These are phyloP conservation scores for Campodea augens DNA, from an alignment of 1,140 invertebrate species.

Conservation along the genomic window DNA sequence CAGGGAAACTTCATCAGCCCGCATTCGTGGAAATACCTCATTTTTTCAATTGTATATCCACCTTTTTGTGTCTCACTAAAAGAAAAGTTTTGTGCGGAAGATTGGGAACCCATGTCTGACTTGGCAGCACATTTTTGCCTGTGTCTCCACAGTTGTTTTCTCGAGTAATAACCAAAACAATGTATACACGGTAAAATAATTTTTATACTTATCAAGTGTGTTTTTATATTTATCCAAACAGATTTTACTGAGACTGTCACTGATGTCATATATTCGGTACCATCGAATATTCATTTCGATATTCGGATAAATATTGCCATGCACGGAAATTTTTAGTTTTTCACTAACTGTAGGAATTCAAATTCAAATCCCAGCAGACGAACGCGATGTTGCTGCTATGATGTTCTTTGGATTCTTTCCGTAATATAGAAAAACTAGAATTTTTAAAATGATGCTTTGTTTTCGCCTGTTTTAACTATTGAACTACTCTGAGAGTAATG, in stretches of 20 bases:
- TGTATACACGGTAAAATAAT: background rate
- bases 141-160: background rate
- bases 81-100: background rate
- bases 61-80: background rate
- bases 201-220: background rate
- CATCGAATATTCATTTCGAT: too few species aligned
- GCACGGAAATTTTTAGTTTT: too few species aligned
- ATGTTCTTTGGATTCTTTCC: too few species aligned
- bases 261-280: too few species aligned
- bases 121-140: background rate
- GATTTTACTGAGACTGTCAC: slow-evolving; percentile 1
- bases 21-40: background rate
- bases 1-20: background rate
- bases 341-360: too few species aligned
- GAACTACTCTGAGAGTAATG: too few species aligned
- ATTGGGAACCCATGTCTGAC: background rate
- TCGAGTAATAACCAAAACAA: background rate
- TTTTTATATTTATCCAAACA: background rate
- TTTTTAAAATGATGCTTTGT: too few species aligned
- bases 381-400: too few species aligned
- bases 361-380: too few species aligned
- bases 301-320: too few species aligned
- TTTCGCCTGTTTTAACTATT: too few species aligned
- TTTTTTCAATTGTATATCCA: background rate
- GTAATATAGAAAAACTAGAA: too few species aligned